Evolutionary conservation across 2,113 vertebrate genomes (phyloP), one percentile per base, ranked within the genome.

Genomic region (Perca flavescens): DNA sequence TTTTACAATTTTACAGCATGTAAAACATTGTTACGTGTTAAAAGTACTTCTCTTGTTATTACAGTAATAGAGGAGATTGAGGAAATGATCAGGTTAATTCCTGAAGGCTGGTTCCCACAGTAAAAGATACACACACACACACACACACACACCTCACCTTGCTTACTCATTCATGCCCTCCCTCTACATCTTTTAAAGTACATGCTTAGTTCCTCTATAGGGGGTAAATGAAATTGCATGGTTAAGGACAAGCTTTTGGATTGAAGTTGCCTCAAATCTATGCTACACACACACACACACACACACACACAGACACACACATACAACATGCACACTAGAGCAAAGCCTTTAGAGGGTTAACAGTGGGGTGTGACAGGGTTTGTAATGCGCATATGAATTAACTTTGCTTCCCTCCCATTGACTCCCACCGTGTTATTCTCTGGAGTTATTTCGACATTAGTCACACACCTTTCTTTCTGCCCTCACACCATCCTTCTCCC

Each of bases 311-410:
- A 73, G 66, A 82, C 82, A 80, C 43, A 15, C 53, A 77, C 43
- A 66, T 60, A 74, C 65, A 53, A 78, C 25, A 88, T 62, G 65
- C 77, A 78, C 74, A 71, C 63, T 40, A 63, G 78, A 79, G 34
- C 79, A 67, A 53, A 56, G 78, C 60, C 74, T 63, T 83, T 77
- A 75, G 80, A 86, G 73, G 79, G 88, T 78, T 89, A 89, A 92
- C 92, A 93, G 89, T 82, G 77, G 92, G 91, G 91, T 87, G 92
- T 86, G 85, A 92, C 9, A 76, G 88, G 91, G 86, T 80, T 88
- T 84, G 78, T 91, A 90, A 94, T 92, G 75, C 86, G 88, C 94
- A 94, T 94, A 74, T 90, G 88, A 94, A 94, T 94, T 58, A 77
- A 86, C 83, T 80, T 60, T 46, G 52, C 80, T 66, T 57, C 77